Conservation (phyloP, 2,888 invertebrate species). For the Plagiodera versicolora region DNA sequence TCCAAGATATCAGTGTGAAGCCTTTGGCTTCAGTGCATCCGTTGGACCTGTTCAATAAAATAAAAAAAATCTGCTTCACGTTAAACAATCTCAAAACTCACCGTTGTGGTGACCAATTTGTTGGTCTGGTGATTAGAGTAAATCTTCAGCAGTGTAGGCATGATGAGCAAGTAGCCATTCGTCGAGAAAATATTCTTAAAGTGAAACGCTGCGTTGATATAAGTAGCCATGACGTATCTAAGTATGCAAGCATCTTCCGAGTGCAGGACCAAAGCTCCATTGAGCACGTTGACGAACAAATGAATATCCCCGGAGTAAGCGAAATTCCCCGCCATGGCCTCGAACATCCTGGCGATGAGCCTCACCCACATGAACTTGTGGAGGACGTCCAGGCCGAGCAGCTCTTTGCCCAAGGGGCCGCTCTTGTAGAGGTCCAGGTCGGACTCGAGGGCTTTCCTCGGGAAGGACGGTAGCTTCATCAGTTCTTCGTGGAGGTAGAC, state of each 20-base stretch:
- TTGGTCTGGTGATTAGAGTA: conserved; percentile 99
- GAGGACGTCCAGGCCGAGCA: conserved; percentile 79
- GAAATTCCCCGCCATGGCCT: conserved; percentile 97
- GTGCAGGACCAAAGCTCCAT: conserved; percentile 94
- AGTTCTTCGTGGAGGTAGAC: conserved; percentile 98
- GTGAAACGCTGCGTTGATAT: conserved; percentile 96
- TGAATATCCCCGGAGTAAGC: conserved; percentile 97
- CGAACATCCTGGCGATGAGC: conserved; percentile 93
- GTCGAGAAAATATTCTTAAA: conserved; percentile 99
- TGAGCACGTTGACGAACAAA: conserved; percentile 94
- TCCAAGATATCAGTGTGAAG: too few species aligned
- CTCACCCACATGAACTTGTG: conserved; percentile 99
- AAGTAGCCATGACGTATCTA: conserved; percentile 94
- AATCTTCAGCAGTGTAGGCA: conserved; percentile 95
- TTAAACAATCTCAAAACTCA: too few species aligned
- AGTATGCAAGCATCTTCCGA: conserved; percentile 96
- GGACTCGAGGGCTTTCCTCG: conserved; percentile 95
- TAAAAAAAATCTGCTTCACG: too few species aligned
- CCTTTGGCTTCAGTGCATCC: too few species aligned
- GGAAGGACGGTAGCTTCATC: conserved; percentile 97
- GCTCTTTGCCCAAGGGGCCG: conserved; percentile 79
- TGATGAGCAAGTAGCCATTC: conserved; percentile 95
- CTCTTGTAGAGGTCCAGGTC: conserved; percentile 91
- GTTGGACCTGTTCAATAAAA: too few species aligned
- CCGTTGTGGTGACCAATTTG: conserved; percentile 86